These are phyloP conservation scores for Percina caprodes DNA, from an alignment of 2,113 vertebrate genomes.

Conservation along the genomic window DNA sequence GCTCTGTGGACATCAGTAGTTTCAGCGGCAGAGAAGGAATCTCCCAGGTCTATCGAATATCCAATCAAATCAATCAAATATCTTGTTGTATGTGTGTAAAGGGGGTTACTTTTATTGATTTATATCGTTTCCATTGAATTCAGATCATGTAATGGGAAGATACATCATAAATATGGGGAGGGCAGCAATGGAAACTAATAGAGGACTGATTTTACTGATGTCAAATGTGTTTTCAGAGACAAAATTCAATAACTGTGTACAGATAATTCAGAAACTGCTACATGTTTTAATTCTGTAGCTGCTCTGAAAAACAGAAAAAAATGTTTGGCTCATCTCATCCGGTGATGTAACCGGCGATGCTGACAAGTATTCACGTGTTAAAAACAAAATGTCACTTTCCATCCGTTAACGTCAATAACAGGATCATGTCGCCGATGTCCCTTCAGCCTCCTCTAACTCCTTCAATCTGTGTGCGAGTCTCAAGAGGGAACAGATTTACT, in stretches of 20 bases:
- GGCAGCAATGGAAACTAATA: neutral
- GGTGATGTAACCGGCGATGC: constrained; percentile 17
- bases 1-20: constrained; percentile 52
- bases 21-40: constrained; percentile 27
- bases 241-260: accelerated
- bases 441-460: constrained; percentile 28
- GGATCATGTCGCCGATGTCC: constrained; percentile 1
- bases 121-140: neutral
- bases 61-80: neutral
- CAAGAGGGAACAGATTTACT: neutral
- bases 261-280: neutral
- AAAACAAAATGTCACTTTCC: constrained; percentile 61
- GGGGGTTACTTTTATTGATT: neutral
- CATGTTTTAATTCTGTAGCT: neutral
- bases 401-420: constrained; percentile 38
- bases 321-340: neutral
- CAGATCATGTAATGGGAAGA: neutral
- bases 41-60: constrained; percentile 21
- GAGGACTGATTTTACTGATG: neutral
- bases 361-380: constrained; percentile 30
- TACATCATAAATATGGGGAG: neutral
- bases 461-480: neutral
- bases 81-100: neutral
- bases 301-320: neutral
- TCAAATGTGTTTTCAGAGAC: neutral